These are phyloP conservation scores for Cyphotilapia sp. DNA, from an alignment of 2,113 vertebrate species.

Conservation along the genomic window DNA sequence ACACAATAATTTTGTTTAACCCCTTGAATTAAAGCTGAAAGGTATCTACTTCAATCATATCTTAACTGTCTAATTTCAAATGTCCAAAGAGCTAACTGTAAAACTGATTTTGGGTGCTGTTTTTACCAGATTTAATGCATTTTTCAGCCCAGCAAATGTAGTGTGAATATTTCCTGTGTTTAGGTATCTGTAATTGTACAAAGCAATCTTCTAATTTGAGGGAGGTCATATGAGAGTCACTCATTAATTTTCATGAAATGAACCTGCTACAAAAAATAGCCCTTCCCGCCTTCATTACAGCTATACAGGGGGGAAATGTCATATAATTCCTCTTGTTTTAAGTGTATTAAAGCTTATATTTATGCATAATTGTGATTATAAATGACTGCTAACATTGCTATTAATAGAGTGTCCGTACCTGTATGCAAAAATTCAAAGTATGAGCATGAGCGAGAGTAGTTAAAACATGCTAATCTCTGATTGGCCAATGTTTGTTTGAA, in stretches of 20 bases:
- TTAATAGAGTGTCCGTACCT: background rate
- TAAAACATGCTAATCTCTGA: background rate
- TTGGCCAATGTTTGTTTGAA: background rate
- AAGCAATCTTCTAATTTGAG: background rate
- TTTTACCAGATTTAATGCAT: background rate
- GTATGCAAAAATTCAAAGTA: background rate
- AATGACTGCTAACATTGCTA: background rate
- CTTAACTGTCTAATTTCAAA: background rate
- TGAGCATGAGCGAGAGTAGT: background rate
- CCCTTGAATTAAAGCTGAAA: background rate
- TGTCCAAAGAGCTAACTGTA: background rate
- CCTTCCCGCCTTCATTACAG: background rate
- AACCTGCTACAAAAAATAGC: background rate
- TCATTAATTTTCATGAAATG: background rate
- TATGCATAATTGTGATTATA: background rate
- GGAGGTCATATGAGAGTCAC: background rate
- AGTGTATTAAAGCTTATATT: background rate
- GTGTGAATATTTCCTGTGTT: background rate
- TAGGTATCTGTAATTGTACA: background rate
- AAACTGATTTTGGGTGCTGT: background rate
- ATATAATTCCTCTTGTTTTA: background rate
- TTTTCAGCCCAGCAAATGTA: background rate
- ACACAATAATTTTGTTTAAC: background rate
- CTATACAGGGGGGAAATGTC: background rate
- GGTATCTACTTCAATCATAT: background rate